These are phyloP conservation scores for Meandrina meandrites DNA, from an alignment of 92 coral and sea anemone species.

Conservation along the genomic window DNA sequence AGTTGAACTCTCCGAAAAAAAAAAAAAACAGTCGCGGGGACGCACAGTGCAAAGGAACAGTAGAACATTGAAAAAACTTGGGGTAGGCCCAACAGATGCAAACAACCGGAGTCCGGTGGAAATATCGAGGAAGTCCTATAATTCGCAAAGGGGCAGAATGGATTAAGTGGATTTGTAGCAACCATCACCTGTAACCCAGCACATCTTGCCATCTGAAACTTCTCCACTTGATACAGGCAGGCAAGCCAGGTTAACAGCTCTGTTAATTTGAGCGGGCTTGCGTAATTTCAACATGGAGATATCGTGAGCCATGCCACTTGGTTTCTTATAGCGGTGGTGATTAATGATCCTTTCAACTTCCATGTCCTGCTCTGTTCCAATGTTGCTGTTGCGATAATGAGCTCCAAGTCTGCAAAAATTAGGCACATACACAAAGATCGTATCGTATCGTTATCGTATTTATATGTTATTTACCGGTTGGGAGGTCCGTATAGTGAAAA, in stretches of 20 bases:
- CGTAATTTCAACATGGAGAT: slow-evolving; percentile 46
- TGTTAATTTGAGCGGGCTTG: slow-evolving; percentile 28
- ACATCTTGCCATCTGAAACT: slow-evolving; percentile 39
- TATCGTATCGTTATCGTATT: no score
- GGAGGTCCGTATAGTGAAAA: no score
- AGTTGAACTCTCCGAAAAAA: not conserved
- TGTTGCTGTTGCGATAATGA: slow-evolving; percentile 47
- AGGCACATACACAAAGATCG: no score
- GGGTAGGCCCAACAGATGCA: not conserved
- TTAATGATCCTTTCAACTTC: slow-evolving; percentile 42
- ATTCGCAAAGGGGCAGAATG: no score
- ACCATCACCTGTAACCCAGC: slow-evolving; percentile 62
- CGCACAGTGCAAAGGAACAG: not conserved
- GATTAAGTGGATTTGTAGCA: not conserved
- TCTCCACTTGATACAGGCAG: slow-evolving; percentile 18
- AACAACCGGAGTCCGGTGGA: not conserved
- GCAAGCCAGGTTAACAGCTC: slow-evolving; percentile 44
- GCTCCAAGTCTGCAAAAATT: slow-evolving; percentile 57
- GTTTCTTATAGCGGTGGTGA: slow-evolving; percentile 57
- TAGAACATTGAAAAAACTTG: not conserved
- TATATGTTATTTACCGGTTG: no score
- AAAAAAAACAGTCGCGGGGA: not conserved
- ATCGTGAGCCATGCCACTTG: slow-evolving; percentile 62
- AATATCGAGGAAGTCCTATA: not conserved
- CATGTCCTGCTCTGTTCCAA: slow-evolving; percentile 56